Conservation (phyloP, 2,888 invertebrate species). For the Spialia ferax region DNA sequence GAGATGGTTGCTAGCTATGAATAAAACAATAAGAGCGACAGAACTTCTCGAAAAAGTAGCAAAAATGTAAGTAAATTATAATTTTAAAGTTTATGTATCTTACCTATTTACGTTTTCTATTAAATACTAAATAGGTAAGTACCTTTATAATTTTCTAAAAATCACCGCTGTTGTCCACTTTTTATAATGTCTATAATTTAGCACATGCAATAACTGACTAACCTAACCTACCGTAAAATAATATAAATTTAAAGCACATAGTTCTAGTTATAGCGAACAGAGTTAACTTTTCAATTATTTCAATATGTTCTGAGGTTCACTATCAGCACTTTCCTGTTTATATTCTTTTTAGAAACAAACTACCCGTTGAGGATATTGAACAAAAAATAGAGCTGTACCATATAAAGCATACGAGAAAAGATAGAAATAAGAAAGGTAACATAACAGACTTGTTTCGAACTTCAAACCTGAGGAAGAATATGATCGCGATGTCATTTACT, state of each 20-base stretch:
- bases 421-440: slow-evolving; percentile 63
- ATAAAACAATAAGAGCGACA: slow-evolving; percentile 87
- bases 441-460: slow-evolving; percentile 89
- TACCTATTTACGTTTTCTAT: too few relatives aligned
- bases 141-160: neutral
- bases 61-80: slow-evolving; percentile 61
- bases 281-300: neutral
- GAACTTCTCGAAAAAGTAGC: slow-evolving; percentile 89
- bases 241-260: too few relatives aligned
- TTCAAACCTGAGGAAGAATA: slow-evolving; percentile 89
- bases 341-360: slow-evolving; percentile 63
- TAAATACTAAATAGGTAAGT: too few relatives aligned
- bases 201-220: neutral
- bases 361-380: slow-evolving; percentile 73
- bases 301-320: too few relatives aligned
- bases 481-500: slow-evolving; percentile 89
- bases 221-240: neutral
- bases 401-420: slow-evolving; percentile 51
- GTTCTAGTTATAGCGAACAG: neutral
- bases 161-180: neutral
- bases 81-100: neutral
- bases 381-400: slow-evolving; percentile 67
- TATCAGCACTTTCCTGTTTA: too few relatives aligned
- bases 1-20: slow-evolving; percentile 91
- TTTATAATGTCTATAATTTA: neutral